A percentile compares a stretch with the other conserved stretches of the same genome.
phyloP scores from a whole-genome alignment of 2,797 vertebrate species.

The Argentina silus region DNA sequence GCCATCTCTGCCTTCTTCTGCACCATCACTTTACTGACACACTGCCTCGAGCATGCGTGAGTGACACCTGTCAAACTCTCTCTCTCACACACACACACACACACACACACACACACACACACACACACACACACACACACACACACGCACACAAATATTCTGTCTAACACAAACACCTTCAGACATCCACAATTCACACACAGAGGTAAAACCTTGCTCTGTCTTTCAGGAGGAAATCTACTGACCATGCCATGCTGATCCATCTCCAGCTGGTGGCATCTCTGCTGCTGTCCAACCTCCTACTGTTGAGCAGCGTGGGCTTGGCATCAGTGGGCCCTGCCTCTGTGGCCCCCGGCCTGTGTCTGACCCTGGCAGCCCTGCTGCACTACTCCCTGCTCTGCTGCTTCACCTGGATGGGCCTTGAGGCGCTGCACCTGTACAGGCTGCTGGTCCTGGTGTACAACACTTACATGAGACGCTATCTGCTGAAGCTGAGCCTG shows the following conservation, averaged over 20 bases:
- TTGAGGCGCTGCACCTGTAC: conserved; percentile 69
- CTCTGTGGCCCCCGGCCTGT: accelerated
- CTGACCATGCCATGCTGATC: conserved; percentile 13
- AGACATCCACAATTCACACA: neutral
- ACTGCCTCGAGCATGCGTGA: conserved; percentile 11
- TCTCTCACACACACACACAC: neutral
- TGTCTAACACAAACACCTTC: no score
- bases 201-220: neutral
- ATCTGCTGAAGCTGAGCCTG: conserved; percentile 63
- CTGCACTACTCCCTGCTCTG: conserved; percentile 62
- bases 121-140: no score
- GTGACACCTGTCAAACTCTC: neutral
- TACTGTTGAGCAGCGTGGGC: conserved; percentile 3
- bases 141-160: no score
- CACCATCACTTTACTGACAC: conserved; percentile 6
- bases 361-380: neutral
- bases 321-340: neutral
- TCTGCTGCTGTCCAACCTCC: conserved; percentile 23
- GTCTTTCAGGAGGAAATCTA: neutral
- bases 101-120: neutral
- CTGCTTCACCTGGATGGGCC: conserved; percentile 63
- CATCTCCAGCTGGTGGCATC: conserved; percentile 17
- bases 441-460: conserved; percentile 65
- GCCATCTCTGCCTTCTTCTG: conserved; percentile 18
- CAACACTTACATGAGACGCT: conserved; percentile 58